phyloP scores from a whole-genome alignment of 2,113 vertebrate genomes.

The Xiphophorus hellerii region DNA sequence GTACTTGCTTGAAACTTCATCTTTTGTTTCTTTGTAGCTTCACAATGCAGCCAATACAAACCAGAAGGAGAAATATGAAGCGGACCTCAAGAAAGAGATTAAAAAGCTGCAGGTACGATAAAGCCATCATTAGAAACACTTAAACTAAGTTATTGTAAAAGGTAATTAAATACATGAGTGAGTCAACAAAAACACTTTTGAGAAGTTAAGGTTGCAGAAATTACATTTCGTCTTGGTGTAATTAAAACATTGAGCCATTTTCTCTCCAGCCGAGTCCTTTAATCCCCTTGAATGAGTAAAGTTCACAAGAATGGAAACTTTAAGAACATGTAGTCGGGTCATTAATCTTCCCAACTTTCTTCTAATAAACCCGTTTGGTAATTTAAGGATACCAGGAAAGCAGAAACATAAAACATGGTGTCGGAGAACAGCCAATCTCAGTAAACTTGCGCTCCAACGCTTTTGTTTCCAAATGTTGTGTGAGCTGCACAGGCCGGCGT shows the following conservation, averaged over 20 bases:
- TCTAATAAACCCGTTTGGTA: not conserved
- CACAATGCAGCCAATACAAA: slow-evolving; percentile 94
- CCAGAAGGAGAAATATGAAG: slow-evolving; percentile 96
- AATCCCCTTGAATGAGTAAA: not conserved
- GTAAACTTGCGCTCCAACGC: not conserved
- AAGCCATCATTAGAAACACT: not conserved
- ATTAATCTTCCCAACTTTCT: not conserved
- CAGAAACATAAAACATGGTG: not conserved
- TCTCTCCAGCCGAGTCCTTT: not conserved
- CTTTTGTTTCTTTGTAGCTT: slow-evolving; percentile 73
- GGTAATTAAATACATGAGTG: not conserved
- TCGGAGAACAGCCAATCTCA: accelerated
- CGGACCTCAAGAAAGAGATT: slow-evolving; percentile 94
- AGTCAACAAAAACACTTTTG: not conserved
- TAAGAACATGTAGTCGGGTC: not conserved
- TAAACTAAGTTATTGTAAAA: not conserved
- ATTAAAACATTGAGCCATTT: not conserved
- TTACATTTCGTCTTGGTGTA: not conserved
- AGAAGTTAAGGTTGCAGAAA: not conserved
- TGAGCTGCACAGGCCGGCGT: not conserved
- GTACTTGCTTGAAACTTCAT: not conserved
- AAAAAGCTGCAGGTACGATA: slow-evolving; percentile 90
- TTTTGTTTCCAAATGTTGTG: not conserved
- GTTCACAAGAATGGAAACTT: not conserved
- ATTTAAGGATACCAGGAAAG: not conserved